Percentiles rank a stretch among this genome's conserved stretches.
Conservation (phyloP, 1,140 invertebrate species). For the Drosophila orena region DNA sequence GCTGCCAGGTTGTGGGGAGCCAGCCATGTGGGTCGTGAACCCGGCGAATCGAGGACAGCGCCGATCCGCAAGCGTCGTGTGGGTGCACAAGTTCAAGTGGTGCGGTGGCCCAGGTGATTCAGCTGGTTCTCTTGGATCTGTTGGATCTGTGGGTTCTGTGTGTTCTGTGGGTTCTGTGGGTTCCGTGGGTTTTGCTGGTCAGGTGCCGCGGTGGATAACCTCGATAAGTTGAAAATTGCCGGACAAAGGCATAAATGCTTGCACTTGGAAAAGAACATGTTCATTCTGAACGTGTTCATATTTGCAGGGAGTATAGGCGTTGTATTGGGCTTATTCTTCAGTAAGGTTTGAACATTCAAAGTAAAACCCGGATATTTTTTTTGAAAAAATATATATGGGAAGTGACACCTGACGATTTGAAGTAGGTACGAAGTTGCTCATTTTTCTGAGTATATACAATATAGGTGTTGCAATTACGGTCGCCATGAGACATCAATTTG, state of each 20-base stretch:
- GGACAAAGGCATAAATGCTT: constrained; percentile 3
- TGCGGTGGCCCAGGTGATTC: constrained; percentile 26
- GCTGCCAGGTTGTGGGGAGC: constrained; percentile 2
- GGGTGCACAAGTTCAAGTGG: constrained; percentile 72
- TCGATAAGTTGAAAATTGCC: constrained; percentile 67
- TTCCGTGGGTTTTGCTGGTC: constrained; percentile 20
- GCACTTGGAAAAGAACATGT: neutral
- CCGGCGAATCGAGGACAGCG: constrained; percentile 66
- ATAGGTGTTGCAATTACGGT: constrained; percentile 44
- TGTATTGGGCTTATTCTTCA: too few species aligned
- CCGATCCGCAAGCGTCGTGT: constrained; percentile 70
- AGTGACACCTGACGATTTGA: too few species aligned
- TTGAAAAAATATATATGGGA: too few species aligned
- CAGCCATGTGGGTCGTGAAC: constrained; percentile 73
- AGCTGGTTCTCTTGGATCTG: constrained; percentile 3
- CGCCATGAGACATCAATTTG: constrained; percentile 53
- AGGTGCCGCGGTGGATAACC: constrained; percentile 36
- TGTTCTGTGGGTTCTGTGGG: too few species aligned
- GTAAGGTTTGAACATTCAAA: too few species aligned
- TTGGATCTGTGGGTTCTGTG: too few species aligned
- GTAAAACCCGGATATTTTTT: too few species aligned
- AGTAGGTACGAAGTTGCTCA: too few species aligned
- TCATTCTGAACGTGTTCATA: too few species aligned
- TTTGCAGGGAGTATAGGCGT: too few species aligned
- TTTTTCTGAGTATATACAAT: neutral